Conservation (phyloP, 2,888 invertebrate genomes). For the Dynastes tityus region DNA sequence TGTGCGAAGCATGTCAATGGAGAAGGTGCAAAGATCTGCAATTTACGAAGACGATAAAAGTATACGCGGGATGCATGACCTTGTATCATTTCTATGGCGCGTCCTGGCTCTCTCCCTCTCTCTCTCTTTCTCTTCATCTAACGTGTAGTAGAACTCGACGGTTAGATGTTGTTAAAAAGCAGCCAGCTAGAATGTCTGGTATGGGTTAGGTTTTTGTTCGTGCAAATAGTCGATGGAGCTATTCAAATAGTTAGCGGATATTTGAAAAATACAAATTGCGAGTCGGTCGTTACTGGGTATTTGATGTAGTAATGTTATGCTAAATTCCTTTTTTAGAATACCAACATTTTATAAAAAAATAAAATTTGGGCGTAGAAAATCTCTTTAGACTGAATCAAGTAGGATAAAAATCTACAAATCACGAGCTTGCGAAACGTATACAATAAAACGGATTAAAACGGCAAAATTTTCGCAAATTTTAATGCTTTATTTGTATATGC, state of each 20-base stretch:
- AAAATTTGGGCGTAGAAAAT: no score
- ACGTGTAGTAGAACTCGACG: slow-evolving; percentile 9
- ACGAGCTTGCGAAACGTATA: no score
- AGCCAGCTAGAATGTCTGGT: not conserved
- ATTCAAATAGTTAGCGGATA: slow-evolving; percentile 7
- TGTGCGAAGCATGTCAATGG: slow-evolving; percentile 36
- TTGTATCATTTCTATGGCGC: slow-evolving; percentile 34
- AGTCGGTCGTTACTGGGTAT: not conserved
- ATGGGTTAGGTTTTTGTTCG: slow-evolving; percentile 4
- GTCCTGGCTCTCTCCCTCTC: not conserved
- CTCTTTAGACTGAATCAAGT: no score
- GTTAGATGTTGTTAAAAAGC: slow-evolving; percentile 9
- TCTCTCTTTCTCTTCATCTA: slow-evolving; percentile 2
- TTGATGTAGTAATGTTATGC: no score
- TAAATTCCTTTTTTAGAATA: no score
- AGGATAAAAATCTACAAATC: no score
- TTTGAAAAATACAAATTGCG: not conserved
- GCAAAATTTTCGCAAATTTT: no score
- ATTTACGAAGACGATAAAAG: slow-evolving; percentile 40
- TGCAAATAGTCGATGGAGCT: not conserved
- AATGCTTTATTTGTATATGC: no score
- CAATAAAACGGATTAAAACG: no score
- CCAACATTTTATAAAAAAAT: no score
- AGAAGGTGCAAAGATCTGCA: slow-evolving; percentile 42
- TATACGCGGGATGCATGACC: slow-evolving; percentile 35